Evolutionary conservation across 2,888 invertebrate genomes (phyloP).

Genomic region (Lordiphosa andalusiaca): DNA sequence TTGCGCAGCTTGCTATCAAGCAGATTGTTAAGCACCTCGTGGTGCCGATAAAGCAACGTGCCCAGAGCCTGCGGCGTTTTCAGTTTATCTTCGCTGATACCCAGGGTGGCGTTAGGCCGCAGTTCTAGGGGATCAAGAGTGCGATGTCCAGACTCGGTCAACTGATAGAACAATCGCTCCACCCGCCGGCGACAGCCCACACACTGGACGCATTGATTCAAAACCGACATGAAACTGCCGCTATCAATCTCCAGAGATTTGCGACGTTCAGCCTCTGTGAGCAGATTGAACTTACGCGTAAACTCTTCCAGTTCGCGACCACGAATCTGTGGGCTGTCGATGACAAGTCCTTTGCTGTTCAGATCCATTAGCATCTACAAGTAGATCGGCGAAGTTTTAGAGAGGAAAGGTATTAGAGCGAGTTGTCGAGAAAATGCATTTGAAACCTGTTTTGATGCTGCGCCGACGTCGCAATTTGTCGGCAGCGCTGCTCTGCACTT

Average conservation of each 20-base stretch:
- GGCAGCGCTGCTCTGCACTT: constrained; percentile 46
- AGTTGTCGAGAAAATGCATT: constrained; percentile 43
- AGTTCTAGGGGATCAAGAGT: constrained; percentile 93
- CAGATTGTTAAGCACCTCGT: constrained; percentile 88
- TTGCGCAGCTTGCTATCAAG: constrained; percentile 92
- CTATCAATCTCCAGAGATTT: constrained; percentile 91
- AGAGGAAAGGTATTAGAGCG: constrained; percentile 13
- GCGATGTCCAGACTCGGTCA: constrained; percentile 91
- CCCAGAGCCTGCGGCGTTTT: constrained; percentile 90
- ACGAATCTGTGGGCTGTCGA: constrained; percentile 89
- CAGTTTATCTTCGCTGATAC: constrained; percentile 89
- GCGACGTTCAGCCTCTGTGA: constrained; percentile 89
- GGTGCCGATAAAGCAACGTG: constrained; percentile 92
- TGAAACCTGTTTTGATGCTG: constrained; percentile 52
- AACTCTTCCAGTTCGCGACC: constrained; percentile 93
- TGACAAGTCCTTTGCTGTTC: constrained; percentile 90
- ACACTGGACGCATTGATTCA: constrained; percentile 95
- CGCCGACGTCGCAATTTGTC: constrained; percentile 18
- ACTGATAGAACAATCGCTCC: constrained; percentile 92
- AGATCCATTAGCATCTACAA: constrained; percentile 95
- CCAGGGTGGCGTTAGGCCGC: constrained; percentile 87
- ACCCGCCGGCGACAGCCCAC: constrained; percentile 96
- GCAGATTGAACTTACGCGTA: constrained; percentile 88
- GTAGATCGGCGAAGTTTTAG: constrained; percentile 1
- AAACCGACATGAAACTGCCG: constrained; percentile 89